Conservation (phyloP, 2,888 invertebrate species). For the Nemurella pictetii region DNA sequence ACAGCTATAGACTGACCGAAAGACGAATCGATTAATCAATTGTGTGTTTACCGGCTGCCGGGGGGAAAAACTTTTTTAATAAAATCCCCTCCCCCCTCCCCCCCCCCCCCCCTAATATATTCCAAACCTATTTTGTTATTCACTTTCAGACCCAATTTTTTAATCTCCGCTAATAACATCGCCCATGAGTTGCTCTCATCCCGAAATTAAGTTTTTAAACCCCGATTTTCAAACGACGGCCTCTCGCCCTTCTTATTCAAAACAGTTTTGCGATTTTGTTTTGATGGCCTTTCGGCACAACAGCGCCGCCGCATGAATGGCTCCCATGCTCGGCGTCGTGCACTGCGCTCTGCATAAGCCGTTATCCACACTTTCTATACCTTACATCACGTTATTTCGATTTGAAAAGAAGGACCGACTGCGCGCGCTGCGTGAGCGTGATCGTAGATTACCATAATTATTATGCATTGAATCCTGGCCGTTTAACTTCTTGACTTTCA, state of each 20-base stretch:
- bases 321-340: too few species aligned
- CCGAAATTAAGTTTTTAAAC: not conserved
- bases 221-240: not conserved
- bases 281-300: not conserved
- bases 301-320: not conserved
- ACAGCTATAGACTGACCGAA: not conserved
- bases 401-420: slow-evolving; percentile 6
- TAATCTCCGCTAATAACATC: not conserved
- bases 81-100: too few species aligned
- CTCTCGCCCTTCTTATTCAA: not conserved
- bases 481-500: slow-evolving; percentile 20
- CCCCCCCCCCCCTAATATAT: not conserved
- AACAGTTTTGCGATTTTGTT: not conserved
- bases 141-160: not conserved
- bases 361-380: slow-evolving; percentile 2
- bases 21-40: not conserved
- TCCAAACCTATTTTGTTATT: not conserved
- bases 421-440: slow-evolving; percentile 3
- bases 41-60: not conserved
- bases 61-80: not conserved
- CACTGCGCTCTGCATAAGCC: not conserved
- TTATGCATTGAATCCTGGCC: slow-evolving; percentile 11
- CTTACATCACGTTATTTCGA: slow-evolving; percentile 8
- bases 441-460: slow-evolving; percentile 1
- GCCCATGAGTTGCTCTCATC: not conserved